A percentile compares a stretch with the other conserved stretches of the same genome.
Conservation (phyloP, 2,113 vertebrate species). For the Hystrix brachyura region DNA sequence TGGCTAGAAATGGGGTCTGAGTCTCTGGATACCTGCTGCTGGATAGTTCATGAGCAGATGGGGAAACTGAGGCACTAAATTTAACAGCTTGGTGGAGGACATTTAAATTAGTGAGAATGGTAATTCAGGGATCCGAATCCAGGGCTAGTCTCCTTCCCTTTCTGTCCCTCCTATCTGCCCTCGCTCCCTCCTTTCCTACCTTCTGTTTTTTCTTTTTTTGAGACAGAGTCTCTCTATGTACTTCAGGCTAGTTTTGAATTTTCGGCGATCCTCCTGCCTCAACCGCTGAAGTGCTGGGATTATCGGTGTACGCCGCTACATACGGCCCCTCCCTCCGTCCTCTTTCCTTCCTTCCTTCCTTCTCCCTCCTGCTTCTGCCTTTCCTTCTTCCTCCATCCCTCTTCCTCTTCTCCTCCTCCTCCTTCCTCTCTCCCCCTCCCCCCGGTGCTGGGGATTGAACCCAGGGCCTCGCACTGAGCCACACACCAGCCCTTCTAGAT, state of each 20-base stretch:
- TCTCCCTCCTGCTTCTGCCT: too few species aligned
- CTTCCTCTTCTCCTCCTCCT: accelerated
- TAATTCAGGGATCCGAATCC: neutral
- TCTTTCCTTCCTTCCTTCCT: accelerated
- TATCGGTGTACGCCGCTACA: neutral
- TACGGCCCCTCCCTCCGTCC: neutral
- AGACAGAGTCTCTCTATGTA: neutral
- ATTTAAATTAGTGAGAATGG: neutral
- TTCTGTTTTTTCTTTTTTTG: too few species aligned
- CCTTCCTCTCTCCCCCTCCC: too few species aligned
- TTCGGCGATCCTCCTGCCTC: neutral
- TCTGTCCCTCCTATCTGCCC: too few species aligned
- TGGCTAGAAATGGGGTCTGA: neutral
- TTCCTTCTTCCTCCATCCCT: neutral
- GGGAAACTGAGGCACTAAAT: constrained; percentile 46
- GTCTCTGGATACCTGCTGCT: neutral
- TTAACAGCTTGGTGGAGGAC: neutral
- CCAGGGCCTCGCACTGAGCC: neutral
- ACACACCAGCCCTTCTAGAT: neutral
- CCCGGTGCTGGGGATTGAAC: neutral
- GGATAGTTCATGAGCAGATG: neutral
- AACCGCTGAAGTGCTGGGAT: neutral
- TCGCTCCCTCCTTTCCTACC: neutral
- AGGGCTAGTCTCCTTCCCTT: too few species aligned
- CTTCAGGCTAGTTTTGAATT: neutral